Evolutionary conservation across 2,113 vertebrate species (phyloP), one percentile per base, ranked within the genome.

Genomic region (Oryzias woworae): DNA sequence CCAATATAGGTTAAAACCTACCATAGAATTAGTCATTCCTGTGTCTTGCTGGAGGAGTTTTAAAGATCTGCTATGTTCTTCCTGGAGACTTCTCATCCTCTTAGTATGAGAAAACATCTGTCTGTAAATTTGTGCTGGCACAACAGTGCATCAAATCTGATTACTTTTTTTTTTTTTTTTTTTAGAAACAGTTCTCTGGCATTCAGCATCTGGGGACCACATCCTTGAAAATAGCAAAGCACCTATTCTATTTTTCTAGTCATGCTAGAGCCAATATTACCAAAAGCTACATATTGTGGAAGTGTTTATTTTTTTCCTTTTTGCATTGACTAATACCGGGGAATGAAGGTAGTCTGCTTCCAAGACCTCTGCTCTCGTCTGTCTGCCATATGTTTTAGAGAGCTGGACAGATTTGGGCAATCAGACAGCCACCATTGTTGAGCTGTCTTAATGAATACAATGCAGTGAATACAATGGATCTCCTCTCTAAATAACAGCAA

Each of bases 261-360:
- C 66, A 61, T 10, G 15, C 63, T 77, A 55, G 60, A 50, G 65
- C 64, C 75, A 61, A 66, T 86, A 62, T 85, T n/a, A 81, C 80
- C 80, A 65, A 6, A 58, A 84, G 87, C 84, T 69, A 49, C 71
- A 78, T 71, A 72, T 76, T 56, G 73, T 58, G 61, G 69, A 75
- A 78, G 64, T 50, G 50, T 45, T 56, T 59, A 47, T 24, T 80
- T 85, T 78, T 60, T 77, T 71, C 68, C 1, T 36, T 36, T 36
- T 7, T 52, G 49, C 71, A 76, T 83, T 86, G 89, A 91, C 82
- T 89, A 87, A 85, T 84, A 79, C 55, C 54, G 59, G 75, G 78
- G 80, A 69, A 87, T 83, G 68, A 71, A 87, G 80, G 62, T 70
- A 67, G 65, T 67, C 55, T 44, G 66, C 71, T 46, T 69, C 63